A percentile compares a stretch with the other conserved stretches of the same genome.
Conservation (phyloP, 2,113 vertebrate species). For the Antechinus stuartii region DNA sequence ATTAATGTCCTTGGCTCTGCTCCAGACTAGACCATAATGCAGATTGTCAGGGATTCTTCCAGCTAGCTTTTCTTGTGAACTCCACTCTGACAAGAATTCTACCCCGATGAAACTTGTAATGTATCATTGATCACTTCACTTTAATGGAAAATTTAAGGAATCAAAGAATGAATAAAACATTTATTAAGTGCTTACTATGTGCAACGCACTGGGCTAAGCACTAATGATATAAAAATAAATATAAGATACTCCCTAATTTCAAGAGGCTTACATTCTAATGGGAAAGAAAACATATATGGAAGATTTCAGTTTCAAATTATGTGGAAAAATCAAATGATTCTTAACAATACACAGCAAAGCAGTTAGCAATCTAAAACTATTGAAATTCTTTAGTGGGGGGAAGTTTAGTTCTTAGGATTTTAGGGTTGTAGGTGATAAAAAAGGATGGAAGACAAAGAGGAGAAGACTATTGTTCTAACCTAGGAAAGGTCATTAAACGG, state of each 20-base stretch:
- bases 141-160: background rate
- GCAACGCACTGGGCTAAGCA: background rate
- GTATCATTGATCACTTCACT: background rate
- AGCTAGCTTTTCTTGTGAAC: background rate
- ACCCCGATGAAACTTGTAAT: background rate
- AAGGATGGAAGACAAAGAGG: background rate
- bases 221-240: background rate
- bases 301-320: background rate
- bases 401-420: background rate
- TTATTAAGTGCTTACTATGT: background rate
- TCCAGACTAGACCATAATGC: background rate
- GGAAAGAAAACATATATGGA: background rate
- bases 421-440: background rate
- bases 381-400: background rate
- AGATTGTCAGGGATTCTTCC: background rate
- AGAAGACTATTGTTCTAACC: background rate
- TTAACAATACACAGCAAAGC: background rate
- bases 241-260: background rate
- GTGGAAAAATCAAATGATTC: background rate
- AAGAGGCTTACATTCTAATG: background rate
- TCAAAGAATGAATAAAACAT: background rate
- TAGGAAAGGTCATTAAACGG: background rate
- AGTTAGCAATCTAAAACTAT: background rate
- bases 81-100: background rate
- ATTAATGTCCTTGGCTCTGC: background rate